Evolutionary conservation across 2,797 vertebrate genomes (phyloP).

Genomic region (Coluber constrictor): DNA sequence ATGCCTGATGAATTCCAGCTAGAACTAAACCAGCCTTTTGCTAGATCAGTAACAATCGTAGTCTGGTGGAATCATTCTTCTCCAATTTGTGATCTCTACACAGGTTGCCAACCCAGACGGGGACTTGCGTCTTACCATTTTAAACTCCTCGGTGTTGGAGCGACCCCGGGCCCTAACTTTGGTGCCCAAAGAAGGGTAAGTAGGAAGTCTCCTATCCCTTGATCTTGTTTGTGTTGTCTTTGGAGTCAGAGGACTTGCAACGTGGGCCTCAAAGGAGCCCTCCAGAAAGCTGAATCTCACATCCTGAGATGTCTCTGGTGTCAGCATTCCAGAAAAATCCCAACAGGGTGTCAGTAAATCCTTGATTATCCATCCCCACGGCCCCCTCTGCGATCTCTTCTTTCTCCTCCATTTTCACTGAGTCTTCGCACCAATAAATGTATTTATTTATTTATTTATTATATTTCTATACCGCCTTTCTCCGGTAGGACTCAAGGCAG

Average conservation of each 20-base stretch:
- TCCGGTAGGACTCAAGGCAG: too few species aligned
- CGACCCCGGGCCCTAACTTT: slow-evolving; percentile 89
- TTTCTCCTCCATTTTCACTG: too few species aligned
- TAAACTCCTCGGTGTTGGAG: slow-evolving; percentile 89
- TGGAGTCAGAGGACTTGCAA: not conserved
- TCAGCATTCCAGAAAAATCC: too few species aligned
- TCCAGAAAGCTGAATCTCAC: not conserved
- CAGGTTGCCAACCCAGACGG: slow-evolving; percentile 93
- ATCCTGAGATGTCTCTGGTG: not conserved
- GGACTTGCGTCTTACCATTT: slow-evolving; percentile 84
- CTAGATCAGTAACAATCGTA: not conserved
- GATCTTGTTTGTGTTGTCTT: not conserved
- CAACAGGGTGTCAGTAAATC: too few species aligned
- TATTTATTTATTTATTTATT: too few species aligned
- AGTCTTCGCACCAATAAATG: too few species aligned
- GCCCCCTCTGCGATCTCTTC: too few species aligned
- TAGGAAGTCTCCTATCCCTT: not conserved
- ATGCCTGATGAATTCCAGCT: not conserved
- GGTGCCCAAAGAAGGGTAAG: slow-evolving; percentile 87
- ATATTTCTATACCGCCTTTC: too few species aligned
- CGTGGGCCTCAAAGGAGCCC: not conserved
- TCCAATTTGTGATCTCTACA: not conserved
- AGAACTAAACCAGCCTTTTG: not conserved
- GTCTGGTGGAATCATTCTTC: not conserved
- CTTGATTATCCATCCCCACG: too few species aligned